Evolutionary conservation across 2,797 vertebrate genomes (phyloP).

Genomic region (Rallus crepitans): DNA sequence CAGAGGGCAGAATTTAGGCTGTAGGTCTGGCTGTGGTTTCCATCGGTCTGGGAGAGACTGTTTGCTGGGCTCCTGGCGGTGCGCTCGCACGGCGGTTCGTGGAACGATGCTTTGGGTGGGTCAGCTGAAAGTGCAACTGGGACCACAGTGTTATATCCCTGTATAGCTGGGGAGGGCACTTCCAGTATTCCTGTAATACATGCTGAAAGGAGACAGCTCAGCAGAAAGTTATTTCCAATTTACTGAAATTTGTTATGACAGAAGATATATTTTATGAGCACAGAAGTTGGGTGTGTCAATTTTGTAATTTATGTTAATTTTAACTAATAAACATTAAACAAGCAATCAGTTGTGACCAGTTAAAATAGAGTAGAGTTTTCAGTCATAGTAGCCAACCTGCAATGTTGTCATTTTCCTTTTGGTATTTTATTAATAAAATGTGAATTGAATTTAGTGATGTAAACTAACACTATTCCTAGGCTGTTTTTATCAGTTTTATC

Average conservation of each 20-base stretch:
- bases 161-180: not conserved
- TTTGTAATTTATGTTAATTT: slow-evolving; percentile 72
- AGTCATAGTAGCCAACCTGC: slow-evolving; percentile 52
- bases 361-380: slow-evolving; percentile 60
- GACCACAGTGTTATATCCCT: not conserved
- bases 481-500: slow-evolving; percentile 79
- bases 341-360: slow-evolving; percentile 50
- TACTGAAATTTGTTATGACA: slow-evolving; percentile 58
- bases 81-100: not conserved
- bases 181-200: not conserved
- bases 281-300: slow-evolving; percentile 38
- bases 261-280: slow-evolving; percentile 71
- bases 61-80: not conserved
- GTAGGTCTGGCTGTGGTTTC: not conserved
- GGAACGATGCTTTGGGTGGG: too few species aligned
- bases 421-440: slow-evolving; percentile 72
- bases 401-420: slow-evolving; percentile 70
- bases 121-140: not conserved
- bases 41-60: not conserved
- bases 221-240: slow-evolving; percentile 35
- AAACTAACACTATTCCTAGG: slow-evolving; percentile 66
- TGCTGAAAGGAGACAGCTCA: not conserved
- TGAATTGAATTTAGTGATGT: slow-evolving; percentile 75
- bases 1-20: not conserved
- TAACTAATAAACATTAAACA: slow-evolving; percentile 44